Conservation (phyloP, 2,797 vertebrate species). For the Gymnothorax javanicus region DNA sequence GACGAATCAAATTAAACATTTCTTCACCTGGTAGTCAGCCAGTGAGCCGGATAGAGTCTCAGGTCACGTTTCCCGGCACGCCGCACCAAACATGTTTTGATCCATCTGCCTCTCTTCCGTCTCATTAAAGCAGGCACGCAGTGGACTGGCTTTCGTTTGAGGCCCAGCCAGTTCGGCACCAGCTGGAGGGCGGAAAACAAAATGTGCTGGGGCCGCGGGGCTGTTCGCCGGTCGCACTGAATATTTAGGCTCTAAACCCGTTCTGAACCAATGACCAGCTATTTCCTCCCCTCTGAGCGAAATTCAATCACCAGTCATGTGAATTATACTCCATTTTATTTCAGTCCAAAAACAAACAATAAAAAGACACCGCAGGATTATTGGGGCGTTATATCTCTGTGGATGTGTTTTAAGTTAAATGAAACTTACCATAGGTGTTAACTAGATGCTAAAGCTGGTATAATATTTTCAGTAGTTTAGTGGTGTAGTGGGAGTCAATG, state of each 20-base stretch:
- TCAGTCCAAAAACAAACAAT: not conserved
- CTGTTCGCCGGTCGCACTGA: constrained; percentile 14
- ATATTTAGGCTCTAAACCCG: constrained; percentile 17
- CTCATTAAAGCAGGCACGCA: constrained; percentile 24
- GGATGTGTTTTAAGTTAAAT: not conserved
- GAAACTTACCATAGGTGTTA: not conserved
- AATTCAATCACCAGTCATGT: constrained; percentile 9
- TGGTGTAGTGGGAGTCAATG: not conserved
- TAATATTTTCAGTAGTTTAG: not conserved
- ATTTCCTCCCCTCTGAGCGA: not conserved
- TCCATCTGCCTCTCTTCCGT: constrained; percentile 37
- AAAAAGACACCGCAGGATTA: not conserved
- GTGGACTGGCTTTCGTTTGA: constrained; percentile 28
- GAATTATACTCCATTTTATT: not conserved
- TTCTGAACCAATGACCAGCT: constrained; percentile 14
- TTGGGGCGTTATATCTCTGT: not conserved
- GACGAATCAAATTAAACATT: not conserved
- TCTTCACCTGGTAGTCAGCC: not conserved
- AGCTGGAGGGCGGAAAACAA: constrained; percentile 23
- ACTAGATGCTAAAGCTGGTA: not conserved
- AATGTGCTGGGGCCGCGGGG: not conserved
- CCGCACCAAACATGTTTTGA: constrained; percentile 30
- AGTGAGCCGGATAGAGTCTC: not conserved
- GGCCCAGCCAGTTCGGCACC: constrained; percentile 8
- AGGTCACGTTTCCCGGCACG: constrained; percentile 32